phyloP scores from a whole-genome alignment of 2,888 invertebrate species.

The Ypsolopha scabrella region DNA sequence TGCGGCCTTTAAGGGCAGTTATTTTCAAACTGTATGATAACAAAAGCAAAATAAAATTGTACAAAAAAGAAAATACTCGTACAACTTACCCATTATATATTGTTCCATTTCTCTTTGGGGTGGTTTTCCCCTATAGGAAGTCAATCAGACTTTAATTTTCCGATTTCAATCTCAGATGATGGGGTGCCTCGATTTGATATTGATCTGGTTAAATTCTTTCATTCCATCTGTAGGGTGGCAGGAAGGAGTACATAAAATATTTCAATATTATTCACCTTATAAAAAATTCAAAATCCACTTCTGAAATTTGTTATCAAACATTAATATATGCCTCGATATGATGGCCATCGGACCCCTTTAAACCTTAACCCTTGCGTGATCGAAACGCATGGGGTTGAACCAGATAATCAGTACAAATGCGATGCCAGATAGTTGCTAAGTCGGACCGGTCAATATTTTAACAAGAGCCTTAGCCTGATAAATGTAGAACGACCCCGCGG shows the following conservation, averaged over 20 bases:
- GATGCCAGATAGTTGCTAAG: constrained; percentile 39
- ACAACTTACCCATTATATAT: too few species aligned
- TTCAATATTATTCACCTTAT: too few species aligned
- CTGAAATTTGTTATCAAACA: too few species aligned
- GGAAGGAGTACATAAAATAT: too few species aligned
- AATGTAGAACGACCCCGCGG: constrained; percentile 37
- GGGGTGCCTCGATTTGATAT: background rate
- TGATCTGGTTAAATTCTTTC: too few species aligned
- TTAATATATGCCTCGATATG: too few species aligned
- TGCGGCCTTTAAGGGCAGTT: background rate
- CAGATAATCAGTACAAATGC: constrained; percentile 60
- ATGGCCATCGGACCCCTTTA: constrained; percentile 19
- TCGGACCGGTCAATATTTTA: constrained; percentile 54
- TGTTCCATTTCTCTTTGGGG: background rate
- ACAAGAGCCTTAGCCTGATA: constrained; percentile 56
- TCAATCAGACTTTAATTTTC: background rate
- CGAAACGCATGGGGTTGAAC: constrained; percentile 19
- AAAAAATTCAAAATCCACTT: too few species aligned
- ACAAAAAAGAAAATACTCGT: too few species aligned
- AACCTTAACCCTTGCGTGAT: constrained; percentile 20
- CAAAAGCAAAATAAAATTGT: too few species aligned
- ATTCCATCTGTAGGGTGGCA: too few species aligned
- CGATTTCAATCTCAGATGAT: background rate
- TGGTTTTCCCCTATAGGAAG: background rate
- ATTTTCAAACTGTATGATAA: too few species aligned